phyloP scores from a whole-genome alignment of 2,797 vertebrate genomes.

The Manis pentadactyla region DNA sequence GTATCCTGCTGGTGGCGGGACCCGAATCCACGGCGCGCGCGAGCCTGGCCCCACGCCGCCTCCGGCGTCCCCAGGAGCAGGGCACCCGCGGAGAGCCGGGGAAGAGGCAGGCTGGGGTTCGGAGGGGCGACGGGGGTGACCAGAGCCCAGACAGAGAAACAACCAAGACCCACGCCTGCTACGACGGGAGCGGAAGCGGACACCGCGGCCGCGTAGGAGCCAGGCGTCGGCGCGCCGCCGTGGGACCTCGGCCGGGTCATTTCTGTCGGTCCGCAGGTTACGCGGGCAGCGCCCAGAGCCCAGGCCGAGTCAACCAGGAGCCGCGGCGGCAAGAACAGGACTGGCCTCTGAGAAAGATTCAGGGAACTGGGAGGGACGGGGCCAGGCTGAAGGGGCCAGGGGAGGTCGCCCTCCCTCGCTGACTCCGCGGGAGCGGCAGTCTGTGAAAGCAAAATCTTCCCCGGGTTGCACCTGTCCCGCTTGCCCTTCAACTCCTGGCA shows the following conservation, averaged over 20 bases:
- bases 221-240: rapidly evolving
- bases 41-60: neutral
- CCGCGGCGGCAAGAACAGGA: neutral
- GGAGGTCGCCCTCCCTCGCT: neutral
- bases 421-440: neutral
- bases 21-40: rapidly evolving
- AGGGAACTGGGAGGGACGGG: neutral
- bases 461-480: neutral
- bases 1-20: neutral
- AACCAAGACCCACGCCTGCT: rapidly evolving
- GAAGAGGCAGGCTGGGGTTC: neutral
- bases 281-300: neutral
- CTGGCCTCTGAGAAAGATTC: neutral
- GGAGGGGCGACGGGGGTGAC: too few relatives aligned
- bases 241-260: neutral
- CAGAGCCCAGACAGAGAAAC: neutral
- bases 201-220: neutral
- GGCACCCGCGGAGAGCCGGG: neutral
- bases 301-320: neutral
- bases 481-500: neutral
- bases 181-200: neutral
- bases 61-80: neutral
- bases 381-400: neutral
- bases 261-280: neutral
- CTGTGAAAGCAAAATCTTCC: neutral